Percentiles rank a stretch among this genome's conserved stretches.
phyloP scores from a whole-genome alignment of 2,888 invertebrate species.

The Anthrax anthrax region DNA sequence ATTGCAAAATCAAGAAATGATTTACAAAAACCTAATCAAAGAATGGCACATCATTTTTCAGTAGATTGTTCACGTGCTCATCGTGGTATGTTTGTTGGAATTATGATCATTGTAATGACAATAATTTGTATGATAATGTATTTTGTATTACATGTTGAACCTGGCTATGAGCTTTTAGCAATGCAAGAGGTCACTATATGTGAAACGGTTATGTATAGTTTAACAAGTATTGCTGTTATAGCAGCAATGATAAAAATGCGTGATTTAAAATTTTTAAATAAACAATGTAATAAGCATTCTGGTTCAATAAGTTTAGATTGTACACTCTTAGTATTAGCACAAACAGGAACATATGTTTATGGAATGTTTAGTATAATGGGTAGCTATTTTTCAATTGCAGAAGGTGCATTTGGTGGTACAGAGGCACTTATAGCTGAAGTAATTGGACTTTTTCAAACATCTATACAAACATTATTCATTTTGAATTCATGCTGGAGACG shows the following conservation, averaged over 20 bases:
- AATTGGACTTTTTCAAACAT: slow-evolving; percentile 61
- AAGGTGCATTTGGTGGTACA: slow-evolving; percentile 36
- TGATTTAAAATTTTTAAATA: slow-evolving; percentile 41
- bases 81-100: slow-evolving; percentile 59
- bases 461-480: slow-evolving; percentile 65
- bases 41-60: slow-evolving; percentile 49
- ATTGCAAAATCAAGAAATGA: slow-evolving; percentile 37
- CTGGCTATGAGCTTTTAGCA: slow-evolving; percentile 46
- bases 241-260: slow-evolving; percentile 51
- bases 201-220: slow-evolving; percentile 56
- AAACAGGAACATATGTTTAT: slow-evolving; percentile 77
- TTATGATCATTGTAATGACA: slow-evolving; percentile 63
- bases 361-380: slow-evolving; percentile 75
- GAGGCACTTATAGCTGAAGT: slow-evolving; percentile 58
- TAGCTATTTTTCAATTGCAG: slow-evolving; percentile 31
- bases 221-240: slow-evolving; percentile 47
- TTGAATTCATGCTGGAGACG: slow-evolving; percentile 59
- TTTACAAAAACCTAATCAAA: slow-evolving; percentile 25
- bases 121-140: slow-evolving; percentile 82
- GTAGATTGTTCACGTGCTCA: slow-evolving; percentile 77
- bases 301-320: slow-evolving; percentile 47
- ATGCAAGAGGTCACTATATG: slow-evolving; percentile 63
- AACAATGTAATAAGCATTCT: slow-evolving; percentile 33
- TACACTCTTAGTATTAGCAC: slow-evolving; percentile 69
- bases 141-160: slow-evolving; percentile 62